A percentile compares a stretch with the other conserved stretches of the same genome.
phyloP scores from a whole-genome alignment of 2,113 vertebrate species.

The Sclerurus mexicanus region DNA sequence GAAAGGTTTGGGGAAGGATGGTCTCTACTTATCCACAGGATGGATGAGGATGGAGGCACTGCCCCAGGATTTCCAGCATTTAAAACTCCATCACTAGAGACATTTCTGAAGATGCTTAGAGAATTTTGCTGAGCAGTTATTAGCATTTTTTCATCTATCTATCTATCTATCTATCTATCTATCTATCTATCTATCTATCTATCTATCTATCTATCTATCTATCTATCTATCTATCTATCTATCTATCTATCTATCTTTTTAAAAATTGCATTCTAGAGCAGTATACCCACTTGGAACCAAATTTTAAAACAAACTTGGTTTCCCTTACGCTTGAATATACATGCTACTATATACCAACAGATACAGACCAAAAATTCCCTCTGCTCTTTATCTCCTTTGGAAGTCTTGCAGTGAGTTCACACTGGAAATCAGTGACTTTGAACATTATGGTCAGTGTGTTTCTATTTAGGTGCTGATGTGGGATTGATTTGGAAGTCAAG shows the following conservation, averaged over 20 bases:
- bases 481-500: background rate
- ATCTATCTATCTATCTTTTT: too few species aligned
- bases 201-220: too few species aligned
- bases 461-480: background rate
- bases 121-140: background rate
- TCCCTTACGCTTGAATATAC: background rate
- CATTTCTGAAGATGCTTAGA: background rate
- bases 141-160: rapidly evolving
- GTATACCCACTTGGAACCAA: rapidly evolving
- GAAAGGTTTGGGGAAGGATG: background rate
- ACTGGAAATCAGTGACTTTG: background rate
- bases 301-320: background rate
- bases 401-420: background rate
- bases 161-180: too few species aligned
- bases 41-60: background rate
- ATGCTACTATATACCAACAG: background rate
- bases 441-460: background rate
- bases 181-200: too few species aligned
- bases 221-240: too few species aligned
- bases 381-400: background rate
- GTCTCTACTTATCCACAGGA: background rate
- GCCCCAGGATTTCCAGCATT: background rate
- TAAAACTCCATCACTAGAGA: background rate
- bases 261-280: background rate
- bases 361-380: background rate